Evolutionary conservation across 2,797 vertebrate genomes (phyloP), one percentile per base, ranked within the genome.

Genomic region (Leptoclinus maculatus): DNA sequence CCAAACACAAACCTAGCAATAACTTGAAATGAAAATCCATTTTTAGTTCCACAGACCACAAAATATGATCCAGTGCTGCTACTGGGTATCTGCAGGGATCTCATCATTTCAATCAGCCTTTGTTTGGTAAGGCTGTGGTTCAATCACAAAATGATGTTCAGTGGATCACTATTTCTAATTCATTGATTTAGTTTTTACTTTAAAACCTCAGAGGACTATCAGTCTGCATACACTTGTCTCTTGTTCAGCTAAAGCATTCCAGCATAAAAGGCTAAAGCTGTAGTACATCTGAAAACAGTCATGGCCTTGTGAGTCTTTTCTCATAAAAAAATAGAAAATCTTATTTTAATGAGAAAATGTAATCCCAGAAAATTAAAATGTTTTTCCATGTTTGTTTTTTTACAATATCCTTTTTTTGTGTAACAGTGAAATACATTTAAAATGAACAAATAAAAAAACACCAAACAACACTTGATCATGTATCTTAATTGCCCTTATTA

Each of bases 361-460:
- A 16, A 47, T 19, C 4, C 2, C 11, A 17, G n/a, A 66, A 12
- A 58, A 62, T 47, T 3, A 34, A 36, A 62, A 49, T 23, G 3
- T 23, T 41, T 27, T 60, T 63, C 9, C 8, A 53, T 54, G 21
- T 19, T 54, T 66, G 5, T 41, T 19, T 79, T 78, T 71, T 64
- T 64, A 51, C 6, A 60, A 3, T 38, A 36, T 71, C 32, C 43
- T 57, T 41, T 54, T 65, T 59, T 49, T 83, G 4, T 32, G 63
- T 80, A 19, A 58, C 17, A 66, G 13, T 83, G 6, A 76, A 76
- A 64, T 80, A 54, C 63, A 71, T 71, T 80, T 71, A 9, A 80
- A 88, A 86, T 88, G 81, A 85, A 83, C 45, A 59, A 75, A 76
- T 56, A 25, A 54, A 54, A 53, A 25, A 25, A 25, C 1, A 36